Evolutionary conservation across 2,113 vertebrate species (phyloP), one percentile per base, ranked within the genome.

Genomic region (Pangasianodon hypophthalmus): DNA sequence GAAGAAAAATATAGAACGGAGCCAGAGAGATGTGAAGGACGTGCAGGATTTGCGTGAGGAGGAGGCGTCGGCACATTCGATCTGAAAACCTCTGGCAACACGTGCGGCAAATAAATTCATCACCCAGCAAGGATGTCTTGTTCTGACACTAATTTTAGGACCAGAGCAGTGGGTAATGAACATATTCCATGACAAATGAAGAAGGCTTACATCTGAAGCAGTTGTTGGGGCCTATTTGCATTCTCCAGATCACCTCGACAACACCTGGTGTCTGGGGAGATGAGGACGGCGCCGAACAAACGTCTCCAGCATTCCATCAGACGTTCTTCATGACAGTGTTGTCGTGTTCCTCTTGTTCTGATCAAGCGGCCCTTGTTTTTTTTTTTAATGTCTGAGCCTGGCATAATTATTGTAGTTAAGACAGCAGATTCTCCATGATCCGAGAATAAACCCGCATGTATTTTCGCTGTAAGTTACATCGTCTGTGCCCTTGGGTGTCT

Each of bases 131-230:
- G 93, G 92, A 95, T 93, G 93, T 94, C 94, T 95, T 96, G 95
- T 96, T 95, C 93, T 89, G 93, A 95, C 95, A 95, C 95, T 95
- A 94, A 96, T 96, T 95, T 95, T 95, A 93, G 95, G 93, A 92
- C 93, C 94, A 94, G 93, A 95, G 93, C 95, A 92, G 93, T 94
- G 92, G 94, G 94, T 96, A 96, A 96, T 96, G 94, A 96, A 95
- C 94, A 96, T 94, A 92, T 94, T 94, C 94, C 92, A 92, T 96
- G 95, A 96, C 94, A 95, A 96, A 96, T 95, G 93, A 92, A 92
- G 88, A 94, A 94, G 92, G 50, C 91, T 91, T 92, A 92, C 92
- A 93, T 94, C 92, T 92, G 92, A 94, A 91, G 93, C 93, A 64
- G 94, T 94, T 92, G 93, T 93, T 89, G 92, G 90, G 90, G 92